A percentile compares a stretch with the other conserved stretches of the same genome.
Conservation (phyloP, 2,113 vertebrate species). For the Chrysemys picta region DNA sequence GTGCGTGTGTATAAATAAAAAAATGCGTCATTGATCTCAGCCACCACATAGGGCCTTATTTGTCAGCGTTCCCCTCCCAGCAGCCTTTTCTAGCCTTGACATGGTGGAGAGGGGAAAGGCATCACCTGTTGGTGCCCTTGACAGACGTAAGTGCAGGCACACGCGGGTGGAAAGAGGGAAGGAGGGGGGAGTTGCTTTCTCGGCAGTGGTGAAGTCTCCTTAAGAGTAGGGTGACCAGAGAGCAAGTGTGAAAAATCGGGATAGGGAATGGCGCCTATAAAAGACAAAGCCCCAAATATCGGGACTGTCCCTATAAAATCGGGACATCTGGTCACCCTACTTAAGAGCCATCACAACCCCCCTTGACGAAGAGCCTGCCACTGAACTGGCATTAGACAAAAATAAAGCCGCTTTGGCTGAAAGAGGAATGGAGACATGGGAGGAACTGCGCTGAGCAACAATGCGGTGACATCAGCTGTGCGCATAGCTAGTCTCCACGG, state of each 20-base stretch:
- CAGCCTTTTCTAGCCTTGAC: conserved; percentile 61
- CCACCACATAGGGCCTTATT: conserved; percentile 75
- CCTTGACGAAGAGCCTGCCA: neutral
- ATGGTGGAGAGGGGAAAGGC: conserved; percentile 32
- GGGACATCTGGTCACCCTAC: too few relatives aligned
- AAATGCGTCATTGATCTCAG: conserved; percentile 75
- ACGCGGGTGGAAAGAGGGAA: neutral
- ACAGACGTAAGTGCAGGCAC: conserved; percentile 43
- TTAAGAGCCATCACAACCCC: neutral
- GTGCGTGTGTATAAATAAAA: conserved; percentile 82
- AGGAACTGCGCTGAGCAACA: neutral
- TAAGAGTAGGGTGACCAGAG: neutral
- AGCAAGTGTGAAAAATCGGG: too few relatives aligned
- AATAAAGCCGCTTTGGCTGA: neutral
- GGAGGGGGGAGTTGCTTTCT: neutral
- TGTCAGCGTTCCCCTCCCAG: conserved; percentile 69
- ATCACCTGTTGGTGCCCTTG: conserved; percentile 75
- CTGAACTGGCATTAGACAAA: neutral
- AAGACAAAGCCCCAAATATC: too few relatives aligned
- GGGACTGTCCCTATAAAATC: too few relatives aligned
- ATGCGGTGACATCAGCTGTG: rapidly evolving
- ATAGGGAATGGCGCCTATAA: too few relatives aligned
- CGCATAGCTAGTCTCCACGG: rapidly evolving
- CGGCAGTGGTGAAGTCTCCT: rapidly evolving
- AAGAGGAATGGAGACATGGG: neutral